A percentile compares a stretch with the other conserved stretches of the same genome.
Conservation (phyloP, 2,797 vertebrate species). For the Pangasius krempfi region DNA sequence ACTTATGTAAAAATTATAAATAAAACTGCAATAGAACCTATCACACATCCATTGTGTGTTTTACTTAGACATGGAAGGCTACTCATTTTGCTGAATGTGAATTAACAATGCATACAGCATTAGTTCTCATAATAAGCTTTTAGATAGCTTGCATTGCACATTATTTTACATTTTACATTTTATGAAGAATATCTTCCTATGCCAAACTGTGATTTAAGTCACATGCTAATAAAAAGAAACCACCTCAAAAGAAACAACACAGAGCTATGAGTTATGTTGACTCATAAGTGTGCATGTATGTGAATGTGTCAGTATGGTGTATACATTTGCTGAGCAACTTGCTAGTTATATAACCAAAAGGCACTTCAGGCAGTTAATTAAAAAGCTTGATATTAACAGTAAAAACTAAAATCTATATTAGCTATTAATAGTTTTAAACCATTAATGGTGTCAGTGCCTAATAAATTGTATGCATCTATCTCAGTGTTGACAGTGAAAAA, state of each 20-base stretch:
- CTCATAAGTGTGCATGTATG: neutral
- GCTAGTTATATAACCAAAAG: neutral
- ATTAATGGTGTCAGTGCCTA: neutral
- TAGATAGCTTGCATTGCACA: neutral
- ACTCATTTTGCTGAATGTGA: neutral
- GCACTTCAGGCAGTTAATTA: neutral
- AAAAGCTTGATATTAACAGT: neutral
- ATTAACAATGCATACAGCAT: neutral
- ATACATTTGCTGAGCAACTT: neutral
- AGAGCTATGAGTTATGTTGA: neutral
- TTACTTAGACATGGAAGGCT: neutral
- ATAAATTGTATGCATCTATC: neutral
- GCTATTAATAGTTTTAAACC: neutral
- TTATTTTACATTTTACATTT: neutral
- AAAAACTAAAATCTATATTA: neutral
- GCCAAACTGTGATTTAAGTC: neutral
- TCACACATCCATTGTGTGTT: neutral
- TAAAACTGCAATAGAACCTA: neutral
- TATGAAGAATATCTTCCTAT: neutral
- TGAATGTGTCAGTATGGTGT: neutral
- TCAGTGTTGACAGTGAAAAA: neutral
- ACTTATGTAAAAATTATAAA: neutral
- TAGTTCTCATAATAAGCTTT: neutral
- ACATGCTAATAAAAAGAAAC: neutral
- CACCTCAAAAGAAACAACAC: neutral